Conservation (phyloP, 2,888 invertebrate genomes). For the Myopa testacea region DNA sequence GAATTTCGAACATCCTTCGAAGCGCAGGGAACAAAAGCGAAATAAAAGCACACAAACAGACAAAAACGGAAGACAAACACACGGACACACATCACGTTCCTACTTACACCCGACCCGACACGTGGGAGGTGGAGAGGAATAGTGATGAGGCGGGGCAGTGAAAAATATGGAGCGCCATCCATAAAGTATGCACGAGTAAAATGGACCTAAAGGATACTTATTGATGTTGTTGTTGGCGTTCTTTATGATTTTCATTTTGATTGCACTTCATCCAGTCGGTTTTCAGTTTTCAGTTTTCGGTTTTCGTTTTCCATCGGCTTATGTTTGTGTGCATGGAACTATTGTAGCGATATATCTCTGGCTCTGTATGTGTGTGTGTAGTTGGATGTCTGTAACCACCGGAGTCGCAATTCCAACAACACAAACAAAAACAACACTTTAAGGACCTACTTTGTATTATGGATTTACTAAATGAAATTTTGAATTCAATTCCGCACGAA, state of each 20-base stretch:
- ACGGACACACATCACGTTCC: neutral
- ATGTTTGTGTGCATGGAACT: too few relatives aligned
- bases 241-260: conserved; percentile 15
- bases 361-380: neutral
- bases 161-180: conserved; percentile 29
- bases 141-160: too few relatives aligned
- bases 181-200: conserved; percentile 46
- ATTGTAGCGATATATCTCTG: neutral
- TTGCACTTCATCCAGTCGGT: neutral
- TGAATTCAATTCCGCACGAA: conserved; percentile 34
- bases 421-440: neutral
- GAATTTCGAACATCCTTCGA: conserved; percentile 26
- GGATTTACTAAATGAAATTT: conserved; percentile 39
- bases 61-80: conserved; percentile 4
- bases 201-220: conserved; percentile 40
- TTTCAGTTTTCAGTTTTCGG: neutral
- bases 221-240: neutral
- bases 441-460: conserved; percentile 32
- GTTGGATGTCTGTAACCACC: neutral
- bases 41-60: conserved; percentile 4
- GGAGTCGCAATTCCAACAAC: neutral
- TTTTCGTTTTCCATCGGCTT: neutral
- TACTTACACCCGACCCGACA: too few relatives aligned
- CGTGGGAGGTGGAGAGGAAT: too few relatives aligned
- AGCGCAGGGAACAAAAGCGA: neutral